Percentiles rank a stretch among this genome's conserved stretches.
Conservation (phyloP, 2,113 vertebrate species). For the Sebastes schlegelii region DNA sequence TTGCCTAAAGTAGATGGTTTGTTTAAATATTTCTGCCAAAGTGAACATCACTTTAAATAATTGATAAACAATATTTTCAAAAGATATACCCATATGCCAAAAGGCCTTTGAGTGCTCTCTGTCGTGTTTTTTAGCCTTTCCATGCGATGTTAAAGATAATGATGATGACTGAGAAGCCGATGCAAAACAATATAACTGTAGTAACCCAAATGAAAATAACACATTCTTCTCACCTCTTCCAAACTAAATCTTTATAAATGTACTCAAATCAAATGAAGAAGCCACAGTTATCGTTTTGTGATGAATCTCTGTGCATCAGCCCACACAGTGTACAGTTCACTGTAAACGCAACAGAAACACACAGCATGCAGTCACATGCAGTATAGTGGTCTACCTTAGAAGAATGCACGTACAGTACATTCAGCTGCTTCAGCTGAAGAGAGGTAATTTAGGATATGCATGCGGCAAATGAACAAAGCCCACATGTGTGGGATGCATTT, state of each 20-base stretch:
- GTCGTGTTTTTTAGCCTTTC: background rate
- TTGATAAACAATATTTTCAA: background rate
- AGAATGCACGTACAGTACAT: background rate
- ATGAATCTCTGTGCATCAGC: conserved; percentile 29
- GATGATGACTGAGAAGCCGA: background rate
- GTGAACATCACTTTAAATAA: conserved; percentile 5
- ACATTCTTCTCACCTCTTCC: conserved; percentile 17
- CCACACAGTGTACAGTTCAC: conserved; percentile 38
- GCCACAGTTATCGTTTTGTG: conserved; percentile 27
- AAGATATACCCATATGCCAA: background rate
- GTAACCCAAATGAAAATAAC: background rate
- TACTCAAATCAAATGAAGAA: conserved; percentile 48
- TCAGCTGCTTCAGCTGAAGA: conserved; percentile 19
- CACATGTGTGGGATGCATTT: conserved; percentile 44
- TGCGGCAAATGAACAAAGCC: conserved; percentile 45
- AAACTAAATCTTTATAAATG: conserved; percentile 37
- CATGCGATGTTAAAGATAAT: conserved; percentile 2
- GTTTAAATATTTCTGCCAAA: conserved; percentile 17
- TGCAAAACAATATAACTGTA: background rate
- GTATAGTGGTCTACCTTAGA: conserved; percentile 1
- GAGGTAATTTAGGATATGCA: conserved; percentile 43
- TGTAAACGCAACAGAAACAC: conserved; percentile 20
- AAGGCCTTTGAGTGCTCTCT: background rate
- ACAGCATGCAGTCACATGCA: conserved; percentile 4
- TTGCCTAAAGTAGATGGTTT: background rate